Conservation (phyloP, 92 coral and sea anemone species). For the Palythoa grandiflora region DNA sequence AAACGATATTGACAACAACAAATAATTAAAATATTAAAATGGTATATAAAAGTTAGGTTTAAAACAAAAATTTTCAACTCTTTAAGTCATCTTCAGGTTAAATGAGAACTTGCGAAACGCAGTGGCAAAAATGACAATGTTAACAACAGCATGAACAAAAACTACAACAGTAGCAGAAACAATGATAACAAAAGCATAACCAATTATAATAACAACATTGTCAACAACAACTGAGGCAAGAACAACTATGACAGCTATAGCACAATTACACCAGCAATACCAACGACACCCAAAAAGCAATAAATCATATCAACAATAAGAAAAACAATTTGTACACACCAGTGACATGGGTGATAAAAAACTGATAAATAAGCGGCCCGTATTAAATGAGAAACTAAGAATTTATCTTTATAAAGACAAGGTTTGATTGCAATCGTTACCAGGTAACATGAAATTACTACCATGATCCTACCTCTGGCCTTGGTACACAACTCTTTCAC, state of each 20-base stretch:
- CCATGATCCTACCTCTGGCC: conserved; percentile 39
- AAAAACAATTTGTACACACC: too few species aligned
- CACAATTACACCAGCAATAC: not conserved
- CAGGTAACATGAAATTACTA: not conserved
- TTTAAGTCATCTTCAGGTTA: too few species aligned
- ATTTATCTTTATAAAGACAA: not conserved
- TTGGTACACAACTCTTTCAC: conserved; percentile 72
- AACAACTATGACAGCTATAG: not conserved
- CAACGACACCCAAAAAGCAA: too few species aligned
- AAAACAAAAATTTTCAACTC: too few species aligned
- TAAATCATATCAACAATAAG: too few species aligned
- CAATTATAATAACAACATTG: not conserved
- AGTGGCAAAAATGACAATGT: too few species aligned
- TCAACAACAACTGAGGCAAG: not conserved
- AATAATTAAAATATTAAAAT: too few species aligned
- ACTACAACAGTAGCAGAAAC: not conserved
- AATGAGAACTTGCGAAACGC: too few species aligned
- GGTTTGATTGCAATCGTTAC: not conserved
- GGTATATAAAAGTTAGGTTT: too few species aligned
- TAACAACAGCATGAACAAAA: not conserved
- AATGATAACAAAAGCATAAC: not conserved
- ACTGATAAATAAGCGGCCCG: not conserved
- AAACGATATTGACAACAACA: too few species aligned
- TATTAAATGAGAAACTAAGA: not conserved
- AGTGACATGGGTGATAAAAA: not conserved